Percentiles rank a stretch among this genome's conserved stretches.
Evolutionary conservation across 2,797 vertebrate genomes (phyloP).

Genomic region (Eutrigla gurnardus): DNA sequence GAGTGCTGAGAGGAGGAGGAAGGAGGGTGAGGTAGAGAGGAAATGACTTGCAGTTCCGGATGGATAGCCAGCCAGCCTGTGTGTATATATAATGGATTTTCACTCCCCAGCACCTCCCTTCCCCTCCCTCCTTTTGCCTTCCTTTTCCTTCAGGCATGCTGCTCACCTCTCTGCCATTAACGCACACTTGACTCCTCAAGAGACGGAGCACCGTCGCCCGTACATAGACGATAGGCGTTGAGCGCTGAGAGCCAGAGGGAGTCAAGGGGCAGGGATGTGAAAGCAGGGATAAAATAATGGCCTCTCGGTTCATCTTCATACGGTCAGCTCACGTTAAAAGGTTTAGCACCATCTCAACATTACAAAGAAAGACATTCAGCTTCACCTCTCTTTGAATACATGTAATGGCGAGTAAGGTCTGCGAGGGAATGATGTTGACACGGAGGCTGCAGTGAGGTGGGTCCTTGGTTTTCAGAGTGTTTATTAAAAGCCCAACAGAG

Average conservation of each 20-base stretch:
- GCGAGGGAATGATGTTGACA: slow-evolving; percentile 29
- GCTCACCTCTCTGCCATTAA: slow-evolving; percentile 57
- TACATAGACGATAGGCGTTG: slow-evolving; percentile 28
- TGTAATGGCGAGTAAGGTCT: slow-evolving; percentile 16
- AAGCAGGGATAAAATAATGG: slow-evolving; percentile 7
- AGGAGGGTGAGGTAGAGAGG: slow-evolving; percentile 53
- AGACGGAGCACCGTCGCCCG: slow-evolving; percentile 32
- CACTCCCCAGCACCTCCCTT: slow-evolving; percentile 22
- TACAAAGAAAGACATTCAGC: slow-evolving; percentile 21
- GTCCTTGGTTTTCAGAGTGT: slow-evolving; percentile 59
- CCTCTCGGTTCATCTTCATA: slow-evolving; percentile 23
- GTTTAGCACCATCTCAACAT: slow-evolving; percentile 17
- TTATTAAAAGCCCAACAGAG: slow-evolving; percentile 66
- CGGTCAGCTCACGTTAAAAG: slow-evolving; percentile 24
- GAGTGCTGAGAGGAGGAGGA: slow-evolving; percentile 33
- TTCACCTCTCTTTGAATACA: slow-evolving; percentile 24
- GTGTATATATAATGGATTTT: slow-evolving; percentile 72
- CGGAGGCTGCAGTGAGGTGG: slow-evolving; percentile 62
- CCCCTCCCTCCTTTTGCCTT: slow-evolving; percentile 25
- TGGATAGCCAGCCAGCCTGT: slow-evolving; percentile 64
- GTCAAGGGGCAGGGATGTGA: background rate
- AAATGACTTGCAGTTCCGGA: slow-evolving; percentile 73
- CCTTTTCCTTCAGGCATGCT: slow-evolving; percentile 55
- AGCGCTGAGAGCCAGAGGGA: slow-evolving; percentile 13
- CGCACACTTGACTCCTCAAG: slow-evolving; percentile 43